These are phyloP conservation scores for Rousettus madagascariensis DNA, from an alignment of 2,797 vertebrate species.

Conservation along the genomic window DNA sequence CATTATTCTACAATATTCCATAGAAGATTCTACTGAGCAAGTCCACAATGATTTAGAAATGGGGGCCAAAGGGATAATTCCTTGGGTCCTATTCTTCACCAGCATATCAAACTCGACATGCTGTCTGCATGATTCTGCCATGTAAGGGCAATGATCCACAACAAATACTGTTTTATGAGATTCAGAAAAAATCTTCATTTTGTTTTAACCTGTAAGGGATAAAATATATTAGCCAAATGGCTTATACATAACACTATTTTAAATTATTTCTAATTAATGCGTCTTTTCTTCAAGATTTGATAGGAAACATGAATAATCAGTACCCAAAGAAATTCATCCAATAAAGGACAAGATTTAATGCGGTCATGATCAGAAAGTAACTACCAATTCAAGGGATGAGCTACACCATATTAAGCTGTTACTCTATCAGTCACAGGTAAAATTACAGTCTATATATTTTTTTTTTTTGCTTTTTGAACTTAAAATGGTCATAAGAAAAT, in stretches of 20 bases:
- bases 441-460: not conserved
- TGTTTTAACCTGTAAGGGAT: slow-evolving; percentile 70
- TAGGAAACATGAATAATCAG: slow-evolving; percentile 3
- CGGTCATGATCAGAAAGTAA: not conserved
- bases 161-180: slow-evolving; percentile 99
- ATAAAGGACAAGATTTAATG: not conserved
- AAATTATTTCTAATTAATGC: not conserved
- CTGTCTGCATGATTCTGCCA: slow-evolving; percentile 97
- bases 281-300: slow-evolving; percentile 9
- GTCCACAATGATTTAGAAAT: slow-evolving; percentile 99
- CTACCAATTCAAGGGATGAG: not conserved
- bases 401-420: not conserved
- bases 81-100: slow-evolving; percentile 96
- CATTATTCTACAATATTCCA: slow-evolving; percentile 99
- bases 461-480: not conserved
- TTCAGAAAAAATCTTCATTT: slow-evolving; percentile 96
- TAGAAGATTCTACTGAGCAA: slow-evolving; percentile 97
- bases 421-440: not conserved
- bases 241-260: not conserved
- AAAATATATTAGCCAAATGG: slow-evolving; percentile 30
- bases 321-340: not conserved
- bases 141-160: slow-evolving; percentile 98
- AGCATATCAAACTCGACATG: slow-evolving; percentile 98
- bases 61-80: slow-evolving; percentile 96
- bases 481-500: not conserved